These are phyloP conservation scores for Umimayanthus chanpuru DNA, from an alignment of 92 coral and sea anemone genomes.

Conservation along the genomic window DNA sequence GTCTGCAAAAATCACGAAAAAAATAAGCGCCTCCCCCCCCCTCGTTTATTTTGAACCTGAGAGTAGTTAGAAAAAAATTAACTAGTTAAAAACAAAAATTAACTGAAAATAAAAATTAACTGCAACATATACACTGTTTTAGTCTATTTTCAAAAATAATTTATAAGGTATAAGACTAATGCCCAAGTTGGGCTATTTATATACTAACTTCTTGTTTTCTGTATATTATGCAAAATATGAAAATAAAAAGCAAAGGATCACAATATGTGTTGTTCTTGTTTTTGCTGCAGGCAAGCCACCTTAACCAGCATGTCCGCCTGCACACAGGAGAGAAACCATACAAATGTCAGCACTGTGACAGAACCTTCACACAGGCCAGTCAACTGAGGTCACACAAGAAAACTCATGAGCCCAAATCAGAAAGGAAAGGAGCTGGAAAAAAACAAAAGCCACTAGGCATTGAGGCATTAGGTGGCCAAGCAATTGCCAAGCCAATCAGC, in stretches of 20 bases:
- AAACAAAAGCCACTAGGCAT: slow-evolving; percentile 1
- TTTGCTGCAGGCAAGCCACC: slow-evolving; percentile 89
- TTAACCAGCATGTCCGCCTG: slow-evolving; percentile 94
- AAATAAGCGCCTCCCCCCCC: too few species aligned
- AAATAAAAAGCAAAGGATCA: background rate
- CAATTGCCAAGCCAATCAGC: slow-evolving; percentile 1
- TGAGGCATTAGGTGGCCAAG: background rate
- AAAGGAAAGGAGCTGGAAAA: slow-evolving; percentile 52
- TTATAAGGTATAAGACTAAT: too few species aligned
- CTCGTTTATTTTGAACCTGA: too few species aligned
- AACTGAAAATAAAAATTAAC: too few species aligned
- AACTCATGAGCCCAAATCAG: slow-evolving; percentile 92
- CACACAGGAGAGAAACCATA: slow-evolving; percentile 99
- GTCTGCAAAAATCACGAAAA: too few species aligned
- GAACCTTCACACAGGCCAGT: slow-evolving; percentile 97
- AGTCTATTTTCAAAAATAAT: too few species aligned
- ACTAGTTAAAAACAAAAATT: too few species aligned
- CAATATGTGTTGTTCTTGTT: background rate
- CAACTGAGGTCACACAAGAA: slow-evolving; percentile 97
- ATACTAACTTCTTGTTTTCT: too few species aligned
- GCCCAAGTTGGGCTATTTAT: too few species aligned
- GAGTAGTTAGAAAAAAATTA: too few species aligned
- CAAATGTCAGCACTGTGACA: slow-evolving; percentile 85
- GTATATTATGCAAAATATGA: background rate
- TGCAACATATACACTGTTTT: too few species aligned